Evolutionary conservation across 2,113 vertebrate species (phyloP).

Genomic region (Sylvilagus bachmani): DNA sequence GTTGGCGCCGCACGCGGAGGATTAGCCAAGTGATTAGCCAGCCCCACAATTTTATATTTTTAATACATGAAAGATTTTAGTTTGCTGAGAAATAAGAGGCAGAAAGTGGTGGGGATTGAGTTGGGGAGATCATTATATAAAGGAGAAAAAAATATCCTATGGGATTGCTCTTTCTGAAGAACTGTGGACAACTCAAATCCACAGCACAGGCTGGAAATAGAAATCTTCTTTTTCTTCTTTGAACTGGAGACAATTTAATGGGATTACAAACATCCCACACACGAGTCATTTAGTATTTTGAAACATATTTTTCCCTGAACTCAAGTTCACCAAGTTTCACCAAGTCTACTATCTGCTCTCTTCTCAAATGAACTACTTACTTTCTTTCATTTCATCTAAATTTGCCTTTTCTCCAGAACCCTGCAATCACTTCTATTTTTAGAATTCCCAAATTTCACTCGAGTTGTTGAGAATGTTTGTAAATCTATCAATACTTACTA

Average conservation of each 20-base stretch:
- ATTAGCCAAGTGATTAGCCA: no score
- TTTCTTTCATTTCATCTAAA: slow-evolving; percentile 27
- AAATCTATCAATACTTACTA: slow-evolving; percentile 58
- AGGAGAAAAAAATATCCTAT: background rate
- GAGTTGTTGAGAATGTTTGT: slow-evolving; percentile 37
- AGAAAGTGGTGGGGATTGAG: background rate
- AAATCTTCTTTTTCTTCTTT: background rate
- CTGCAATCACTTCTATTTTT: slow-evolving; percentile 28
- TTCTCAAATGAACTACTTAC: background rate
- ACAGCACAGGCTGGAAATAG: background rate
- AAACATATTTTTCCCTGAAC: slow-evolving; percentile 21
- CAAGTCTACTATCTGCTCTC: background rate
- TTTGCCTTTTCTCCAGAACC: slow-evolving; percentile 2
- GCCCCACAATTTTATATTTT: background rate
- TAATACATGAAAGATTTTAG: slow-evolving; percentile 20
- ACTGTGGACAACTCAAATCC: slow-evolving; percentile 19
- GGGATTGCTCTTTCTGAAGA: background rate
- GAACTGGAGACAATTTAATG: background rate
- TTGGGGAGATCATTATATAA: background rate
- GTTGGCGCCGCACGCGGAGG: no score
- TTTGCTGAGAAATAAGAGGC: slow-evolving; percentile 22
- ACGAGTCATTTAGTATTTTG: background rate
- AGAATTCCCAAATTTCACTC: slow-evolving; percentile 27
- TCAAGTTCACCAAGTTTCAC: background rate
- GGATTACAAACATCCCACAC: background rate